Percentiles rank a stretch among this genome's conserved stretches.
These are phyloP conservation scores for Paratrypauchen microcephalus DNA, from an alignment of 2,797 vertebrate species.

Conservation along the genomic window DNA sequence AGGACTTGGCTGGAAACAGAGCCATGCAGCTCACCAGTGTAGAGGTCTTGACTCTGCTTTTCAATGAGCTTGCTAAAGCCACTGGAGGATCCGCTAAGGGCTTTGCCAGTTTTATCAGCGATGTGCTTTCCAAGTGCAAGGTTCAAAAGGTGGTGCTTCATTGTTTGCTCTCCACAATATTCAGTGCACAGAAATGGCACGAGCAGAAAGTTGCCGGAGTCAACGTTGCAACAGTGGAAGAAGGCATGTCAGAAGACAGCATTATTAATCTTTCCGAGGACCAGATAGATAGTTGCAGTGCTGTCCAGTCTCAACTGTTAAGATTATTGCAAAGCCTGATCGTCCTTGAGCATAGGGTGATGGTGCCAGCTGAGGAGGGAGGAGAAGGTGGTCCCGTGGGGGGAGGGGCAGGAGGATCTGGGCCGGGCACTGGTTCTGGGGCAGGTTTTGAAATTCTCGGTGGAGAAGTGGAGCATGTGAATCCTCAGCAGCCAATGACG, in stretches of 20 bases:
- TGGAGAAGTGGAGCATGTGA: conserved; percentile 91
- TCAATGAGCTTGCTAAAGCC: conserved; percentile 90
- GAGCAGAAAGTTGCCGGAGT: conserved; percentile 84
- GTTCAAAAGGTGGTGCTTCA: conserved; percentile 98
- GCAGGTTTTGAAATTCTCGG: conserved; percentile 87
- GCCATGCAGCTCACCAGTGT: conserved; percentile 98
- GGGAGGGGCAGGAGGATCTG: conserved; percentile 75
- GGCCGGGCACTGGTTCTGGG: conserved; percentile 80
- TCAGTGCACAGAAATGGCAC: conserved; percentile 96
- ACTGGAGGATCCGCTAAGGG: conserved; percentile 94
- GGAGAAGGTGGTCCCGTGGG: conserved; percentile 74
- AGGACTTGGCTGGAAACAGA: conserved; percentile 94
- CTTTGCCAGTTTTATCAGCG: conserved; percentile 96
- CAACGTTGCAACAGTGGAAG: conserved; percentile 86
- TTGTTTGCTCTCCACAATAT: conserved; percentile 94
- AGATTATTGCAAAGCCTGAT: conserved; percentile 92
- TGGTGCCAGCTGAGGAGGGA: conserved; percentile 89
- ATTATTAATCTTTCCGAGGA: conserved; percentile 97
- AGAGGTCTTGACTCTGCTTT: conserved; percentile 93
- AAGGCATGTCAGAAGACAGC: conserved; percentile 95
- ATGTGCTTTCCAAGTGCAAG: conserved; percentile 96
- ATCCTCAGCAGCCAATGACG: conserved; percentile 94
- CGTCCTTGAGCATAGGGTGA: conserved; percentile 91
- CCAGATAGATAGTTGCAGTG: conserved; percentile 91
- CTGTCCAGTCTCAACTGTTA: conserved; percentile 92